phyloP scores from a whole-genome alignment of 2,888 invertebrate genomes.

The Drosophila tripunctata region DNA sequence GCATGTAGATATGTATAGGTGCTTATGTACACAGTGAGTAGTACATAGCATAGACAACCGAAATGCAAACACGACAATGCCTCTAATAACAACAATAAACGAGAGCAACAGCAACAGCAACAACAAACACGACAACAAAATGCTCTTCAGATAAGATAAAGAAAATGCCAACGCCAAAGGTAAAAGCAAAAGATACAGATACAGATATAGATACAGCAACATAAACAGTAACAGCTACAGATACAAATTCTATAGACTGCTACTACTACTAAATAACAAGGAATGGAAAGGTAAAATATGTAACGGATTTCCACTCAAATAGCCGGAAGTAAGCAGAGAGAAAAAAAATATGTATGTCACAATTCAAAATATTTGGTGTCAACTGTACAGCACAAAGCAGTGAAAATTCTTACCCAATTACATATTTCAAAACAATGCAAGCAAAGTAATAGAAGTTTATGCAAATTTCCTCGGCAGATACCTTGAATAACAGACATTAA shows the following conservation, averaged over 20 bases:
- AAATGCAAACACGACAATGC: constrained; percentile 54
- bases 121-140: constrained; percentile 10
- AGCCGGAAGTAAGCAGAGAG: constrained; percentile 15
- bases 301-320: neutral
- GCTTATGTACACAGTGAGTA: constrained; percentile 18
- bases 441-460: neutral
- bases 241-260: neutral
- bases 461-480: neutral
- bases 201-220: neutral
- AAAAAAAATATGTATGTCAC: neutral
- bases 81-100: constrained; percentile 54
- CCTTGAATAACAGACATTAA: neutral
- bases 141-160: constrained; percentile 16
- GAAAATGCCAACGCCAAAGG: constrained; percentile 24
- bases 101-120: constrained; percentile 18
- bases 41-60: constrained; percentile 38
- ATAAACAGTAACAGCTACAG: neutral
- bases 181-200: constrained; percentile 10
- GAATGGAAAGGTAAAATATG: too few species aligned
- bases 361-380: neutral
- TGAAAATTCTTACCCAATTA: neutral
- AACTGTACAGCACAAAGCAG: too few species aligned
- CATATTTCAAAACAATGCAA: neutral
- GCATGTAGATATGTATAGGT: neutral
- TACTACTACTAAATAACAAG: neutral